phyloP scores from a whole-genome alignment of 2,113 vertebrate species.

The Lophura nycthemera region DNA sequence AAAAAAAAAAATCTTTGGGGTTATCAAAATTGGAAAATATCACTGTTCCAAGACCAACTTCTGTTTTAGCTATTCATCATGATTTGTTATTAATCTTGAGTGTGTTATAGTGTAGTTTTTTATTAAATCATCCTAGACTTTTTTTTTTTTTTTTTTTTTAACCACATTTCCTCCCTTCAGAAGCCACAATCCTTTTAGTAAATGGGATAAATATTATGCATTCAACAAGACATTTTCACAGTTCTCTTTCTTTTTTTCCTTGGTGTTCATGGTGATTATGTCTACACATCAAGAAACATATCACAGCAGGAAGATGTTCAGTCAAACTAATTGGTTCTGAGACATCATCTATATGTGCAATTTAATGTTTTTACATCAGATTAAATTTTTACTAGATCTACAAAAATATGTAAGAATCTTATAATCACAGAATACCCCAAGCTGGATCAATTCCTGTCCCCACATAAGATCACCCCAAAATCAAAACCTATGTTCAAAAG shows the following conservation, averaged over 20 bases:
- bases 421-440: too few relatives aligned
- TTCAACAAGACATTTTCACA: not conserved
- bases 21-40: too few relatives aligned
- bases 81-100: too few relatives aligned
- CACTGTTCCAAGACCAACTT: too few relatives aligned
- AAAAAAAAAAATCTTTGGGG: too few relatives aligned
- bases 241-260: not conserved
- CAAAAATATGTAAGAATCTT: not conserved
- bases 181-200: not conserved
- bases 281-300: not conserved
- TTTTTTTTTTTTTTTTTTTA: not conserved
- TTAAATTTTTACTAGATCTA: not conserved
- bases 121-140: not conserved
- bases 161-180: fast-evolving
- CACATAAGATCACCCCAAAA: too few relatives aligned
- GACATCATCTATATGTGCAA: not conserved
- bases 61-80: too few relatives aligned
- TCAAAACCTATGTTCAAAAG: too few relatives aligned
- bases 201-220: not conserved
- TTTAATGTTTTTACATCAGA: not conserved
- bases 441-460: too few relatives aligned
- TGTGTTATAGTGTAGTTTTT: not conserved
- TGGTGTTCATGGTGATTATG: not conserved
- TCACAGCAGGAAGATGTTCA: not conserved
- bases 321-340: not conserved